These are phyloP conservation scores for Eolophus roseicapilla DNA, from an alignment of 2,113 vertebrate genomes.

Conservation along the genomic window DNA sequence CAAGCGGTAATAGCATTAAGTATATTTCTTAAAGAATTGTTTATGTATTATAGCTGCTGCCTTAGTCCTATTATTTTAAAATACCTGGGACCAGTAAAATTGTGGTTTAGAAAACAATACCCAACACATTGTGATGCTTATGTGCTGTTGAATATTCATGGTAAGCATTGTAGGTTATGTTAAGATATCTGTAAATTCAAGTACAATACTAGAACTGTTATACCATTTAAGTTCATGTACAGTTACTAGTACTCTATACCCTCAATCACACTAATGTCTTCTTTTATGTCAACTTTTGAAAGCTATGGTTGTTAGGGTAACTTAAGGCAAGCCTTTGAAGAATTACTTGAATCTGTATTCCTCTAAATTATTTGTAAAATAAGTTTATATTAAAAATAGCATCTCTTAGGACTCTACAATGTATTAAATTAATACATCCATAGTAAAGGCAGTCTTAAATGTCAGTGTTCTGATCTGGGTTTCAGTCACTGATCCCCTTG, in stretches of 20 bases:
- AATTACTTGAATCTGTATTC: constrained; percentile 51
- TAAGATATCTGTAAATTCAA: constrained; percentile 20
- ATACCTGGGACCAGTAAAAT: constrained; percentile 68
- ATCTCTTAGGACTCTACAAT: not conserved
- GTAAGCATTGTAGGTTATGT: constrained; percentile 3
- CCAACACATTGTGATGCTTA: constrained; percentile 33
- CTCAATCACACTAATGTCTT: not conserved
- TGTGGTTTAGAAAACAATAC: constrained; percentile 58
- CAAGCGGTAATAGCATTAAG: constrained; percentile 43
- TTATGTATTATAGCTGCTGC: constrained; percentile 59
- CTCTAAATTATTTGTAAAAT: constrained; percentile 17
- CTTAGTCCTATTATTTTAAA: constrained; percentile 68
- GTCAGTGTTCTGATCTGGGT: not conserved
- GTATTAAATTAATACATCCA: not conserved
- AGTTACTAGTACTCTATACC: not conserved
- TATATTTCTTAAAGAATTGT: constrained; percentile 50
- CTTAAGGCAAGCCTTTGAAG: constrained; percentile 1
- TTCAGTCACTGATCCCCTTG: not conserved
- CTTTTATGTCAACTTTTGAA: constrained; percentile 19
- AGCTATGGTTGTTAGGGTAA: not conserved
- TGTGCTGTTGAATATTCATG: constrained; percentile 34
- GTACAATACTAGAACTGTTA: constrained; percentile 24
- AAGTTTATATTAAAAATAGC: not conserved
- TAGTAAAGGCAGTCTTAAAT: not conserved
- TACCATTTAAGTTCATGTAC: not conserved